Evolutionary conservation across 2,888 invertebrate species (phyloP), one percentile per base, ranked within the genome.

Genomic region (Neocrepidodera transversa): DNA sequence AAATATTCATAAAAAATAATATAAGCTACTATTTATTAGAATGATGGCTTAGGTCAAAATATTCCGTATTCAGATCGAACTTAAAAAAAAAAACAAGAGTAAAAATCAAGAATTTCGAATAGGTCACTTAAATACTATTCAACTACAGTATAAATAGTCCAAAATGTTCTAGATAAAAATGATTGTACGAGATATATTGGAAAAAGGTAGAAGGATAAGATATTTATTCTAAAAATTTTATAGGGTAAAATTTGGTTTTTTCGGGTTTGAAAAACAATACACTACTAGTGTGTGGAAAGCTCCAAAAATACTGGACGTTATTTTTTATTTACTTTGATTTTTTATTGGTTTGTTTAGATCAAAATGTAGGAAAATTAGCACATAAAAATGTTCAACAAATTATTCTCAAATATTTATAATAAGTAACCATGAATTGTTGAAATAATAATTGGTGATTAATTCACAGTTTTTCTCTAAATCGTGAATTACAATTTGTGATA

Each of bases 131-230:
- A 55, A 43, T 47, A 55, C 60, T 58, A 63, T 51, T 35, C 28
- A 58, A 28, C 68, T 68, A 71, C 69, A 71, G 68, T 71, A 71
- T 66, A 69, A 63, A 60, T 64, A 59, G 63, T 65, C 64, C 62
- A 70, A 70, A 69, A 68, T 65, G 63, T 65, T 60, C 67, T 70
- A 68, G 62, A 61, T 65, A 66, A 69, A 68, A 71, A 71, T 71
- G 69, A 70, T 70, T 70, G 70, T 70, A 70, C 70, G 56, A 67
- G 55, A 61, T 60, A 60, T 61, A 64, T 64, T 63, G 60, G 58
- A 62, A 61, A 65, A 51, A 49, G 57, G 52, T 18, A 18, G 50
- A 42, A 62, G 53, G 36, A 28, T 16, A 28, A 23, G 45, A 6
- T 23, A 40, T 40, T 45, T 45, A 26, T 11, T 26, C 13, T 43